Base-by-base conservation (phyloP, 2,888 invertebrate species). In the Ophion ventricosus region DNA sequence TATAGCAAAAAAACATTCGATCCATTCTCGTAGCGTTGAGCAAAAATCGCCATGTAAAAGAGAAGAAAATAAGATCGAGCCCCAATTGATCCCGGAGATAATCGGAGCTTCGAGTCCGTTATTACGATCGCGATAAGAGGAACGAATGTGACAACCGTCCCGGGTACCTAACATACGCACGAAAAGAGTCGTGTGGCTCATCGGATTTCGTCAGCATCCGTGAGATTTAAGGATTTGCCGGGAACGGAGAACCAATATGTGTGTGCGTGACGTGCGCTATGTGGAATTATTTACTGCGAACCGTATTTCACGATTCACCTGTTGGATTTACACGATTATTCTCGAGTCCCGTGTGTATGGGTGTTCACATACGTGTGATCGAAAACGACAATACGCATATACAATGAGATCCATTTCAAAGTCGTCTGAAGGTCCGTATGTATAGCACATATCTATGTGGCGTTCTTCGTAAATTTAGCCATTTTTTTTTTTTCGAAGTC, bases 151-250 rank as follows among this genome's bases (percentile, higher is more conserved):
- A 29, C 49, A 26, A 57, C 54, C 40, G 26, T 49, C 67, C 49
- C 66, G 67, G 49, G 49, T 35, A 69, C 49, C 17, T 49, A 74
- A 74, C 25, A 49, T n/a, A 20, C 29, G 25, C 57, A 26, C 56
- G 59, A n/a, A 79, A 40, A 75, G 59, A 35, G 75, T 26, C 20
- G 29, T 14, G 54, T 49, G 49, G 49, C 59, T 83, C 80, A 83
- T 83, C 79, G 74, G 63, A 83, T 75, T 70, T 79, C 43, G 79
- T 79, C 75, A 79, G 75, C 64, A 79, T 70, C 82, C 76, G 57
- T 63, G 61, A 56, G 74, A 74, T 75, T 75, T 54, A 23, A 70
- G 61, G 57, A 75, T 83, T 72, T 70, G n/a, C 57, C 56, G 23
- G 25, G 29, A 66, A 49, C 23, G 23, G 25, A 67, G 54, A 20